Percentiles rank a stretch among this genome's conserved stretches.
Conservation (phyloP, 2,888 invertebrate genomes). For the Pecten maximus region DNA sequence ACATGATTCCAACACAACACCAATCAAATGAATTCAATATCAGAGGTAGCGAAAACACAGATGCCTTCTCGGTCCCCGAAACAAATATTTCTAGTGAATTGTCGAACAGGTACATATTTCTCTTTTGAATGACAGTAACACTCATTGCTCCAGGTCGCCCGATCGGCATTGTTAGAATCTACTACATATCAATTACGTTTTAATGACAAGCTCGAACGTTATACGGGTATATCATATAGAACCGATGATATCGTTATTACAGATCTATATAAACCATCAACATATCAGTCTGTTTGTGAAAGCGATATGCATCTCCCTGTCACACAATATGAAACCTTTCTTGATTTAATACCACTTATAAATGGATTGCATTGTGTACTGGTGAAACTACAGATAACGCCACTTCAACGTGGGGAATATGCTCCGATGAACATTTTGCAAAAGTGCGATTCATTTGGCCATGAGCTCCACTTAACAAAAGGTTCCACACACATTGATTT, state of each 20-base stretch:
- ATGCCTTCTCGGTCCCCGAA: background rate
- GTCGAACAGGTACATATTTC: background rate
- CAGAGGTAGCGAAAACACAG: background rate
- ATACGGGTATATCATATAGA: background rate
- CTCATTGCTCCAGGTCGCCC: background rate
- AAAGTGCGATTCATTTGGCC: background rate
- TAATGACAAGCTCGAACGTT: background rate
- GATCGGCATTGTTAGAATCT: background rate
- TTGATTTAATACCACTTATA: background rate
- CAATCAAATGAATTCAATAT: background rate
- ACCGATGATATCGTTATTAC: background rate
- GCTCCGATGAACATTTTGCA: background rate
- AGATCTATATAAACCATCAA: constrained; percentile 1
- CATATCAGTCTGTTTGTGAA: background rate
- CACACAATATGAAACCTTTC: background rate
- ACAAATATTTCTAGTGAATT: background rate
- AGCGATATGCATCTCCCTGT: background rate
- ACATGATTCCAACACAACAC: background rate
- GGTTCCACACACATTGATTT: background rate
- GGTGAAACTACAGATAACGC: background rate
- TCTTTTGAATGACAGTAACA: background rate
- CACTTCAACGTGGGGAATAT: background rate
- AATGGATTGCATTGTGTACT: background rate
- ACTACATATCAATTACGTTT: constrained; percentile 1
- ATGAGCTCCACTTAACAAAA: background rate